phyloP scores from a whole-genome alignment of 1,140 invertebrate genomes.

The Episyrphus balteatus region DNA sequence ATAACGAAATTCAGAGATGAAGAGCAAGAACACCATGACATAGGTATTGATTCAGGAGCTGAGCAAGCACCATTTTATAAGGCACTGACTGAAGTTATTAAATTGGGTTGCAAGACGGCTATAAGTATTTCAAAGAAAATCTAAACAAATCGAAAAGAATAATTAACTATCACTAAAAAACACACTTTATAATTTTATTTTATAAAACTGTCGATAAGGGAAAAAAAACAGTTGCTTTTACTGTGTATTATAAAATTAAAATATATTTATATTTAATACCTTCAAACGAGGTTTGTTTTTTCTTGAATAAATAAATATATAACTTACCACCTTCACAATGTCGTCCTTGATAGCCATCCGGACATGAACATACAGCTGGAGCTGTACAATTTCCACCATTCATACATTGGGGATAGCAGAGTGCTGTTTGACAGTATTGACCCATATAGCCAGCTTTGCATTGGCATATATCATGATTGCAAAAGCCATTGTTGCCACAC shows the following conservation, averaged over 20 bases:
- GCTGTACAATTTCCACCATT: conserved; percentile 84
- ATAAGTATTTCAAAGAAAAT: conserved; percentile 90
- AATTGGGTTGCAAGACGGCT: conserved; percentile 85
- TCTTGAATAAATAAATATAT: too few species aligned
- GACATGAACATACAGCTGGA: conserved; percentile 76
- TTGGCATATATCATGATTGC: conserved; percentile 68
- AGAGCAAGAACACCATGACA: conserved; percentile 97
- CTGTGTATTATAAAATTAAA: neutral
- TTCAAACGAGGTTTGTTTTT: neutral
- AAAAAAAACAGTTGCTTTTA: neutral
- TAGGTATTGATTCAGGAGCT: conserved; percentile 84
- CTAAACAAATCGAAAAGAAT: conserved; percentile 38
- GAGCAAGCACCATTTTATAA: conserved; percentile 89
- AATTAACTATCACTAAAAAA: neutral
- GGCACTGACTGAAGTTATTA: conserved; percentile 73
- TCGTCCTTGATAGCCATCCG: conserved; percentile 77
- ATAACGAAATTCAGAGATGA: conserved; percentile 95
- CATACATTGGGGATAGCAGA: conserved; percentile 87
- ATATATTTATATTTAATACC: neutral
- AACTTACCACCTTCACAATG: conserved; percentile 80
- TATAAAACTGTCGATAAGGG: neutral
- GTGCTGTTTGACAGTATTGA: conserved; percentile 72
- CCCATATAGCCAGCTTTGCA: conserved; percentile 85
- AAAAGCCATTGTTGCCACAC: conserved; percentile 71
- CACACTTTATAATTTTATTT: neutral